Evolutionary conservation across 2,888 invertebrate species (phyloP), one percentile per base, ranked within the genome.

Genomic region (Dicyrtomina minuta): DNA sequence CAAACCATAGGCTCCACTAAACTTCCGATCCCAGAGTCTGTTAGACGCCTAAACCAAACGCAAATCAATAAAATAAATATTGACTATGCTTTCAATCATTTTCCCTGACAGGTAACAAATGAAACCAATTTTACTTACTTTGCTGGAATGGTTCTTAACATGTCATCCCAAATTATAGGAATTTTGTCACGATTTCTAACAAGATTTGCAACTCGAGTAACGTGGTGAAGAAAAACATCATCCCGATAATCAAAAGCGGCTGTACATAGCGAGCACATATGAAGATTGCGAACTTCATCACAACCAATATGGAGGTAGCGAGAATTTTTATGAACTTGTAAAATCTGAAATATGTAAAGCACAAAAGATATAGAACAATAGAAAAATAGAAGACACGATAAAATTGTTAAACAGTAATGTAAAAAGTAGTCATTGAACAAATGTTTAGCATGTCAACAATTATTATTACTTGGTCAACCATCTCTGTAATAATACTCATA

Each of bases 111-210:
- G 15, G 10, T 20, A 15, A 22, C 26, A 22, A 6, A 6, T 10
- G 4, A n/a, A 33, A 26, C 44, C 22, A 24, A 68, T 66, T 20
- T 64, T 71, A 80, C 77, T 17, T 72, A 72, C 51, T 75, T 73
- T 56, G 78, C 72, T 20, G 79, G 72, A 53, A 82, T 79, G 15
- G 84, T 82, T 76, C 93, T 84, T 68, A 93, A 82, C 92, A 93
- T 93, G 79, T 93, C 93, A 80, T 93, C 93, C 93, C 93, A 93
- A 82, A 93, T 89, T 13, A 93, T 87, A 0, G 89, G 90, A 79
- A 89, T 86, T 51, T 80, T 78, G 53, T 79, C 80, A 53, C 79
- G 79, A 3, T 77, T 76, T 69, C 81, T 81, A 12, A 84, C 78
- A 73, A 83, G 81, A 8, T 72, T 72, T 44, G 83, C 85, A n/a